Percentiles rank a stretch among this genome's conserved stretches.
These are phyloP conservation scores for Tipula lateralis DNA, from an alignment of 2,888 invertebrate species.

Conservation along the genomic window DNA sequence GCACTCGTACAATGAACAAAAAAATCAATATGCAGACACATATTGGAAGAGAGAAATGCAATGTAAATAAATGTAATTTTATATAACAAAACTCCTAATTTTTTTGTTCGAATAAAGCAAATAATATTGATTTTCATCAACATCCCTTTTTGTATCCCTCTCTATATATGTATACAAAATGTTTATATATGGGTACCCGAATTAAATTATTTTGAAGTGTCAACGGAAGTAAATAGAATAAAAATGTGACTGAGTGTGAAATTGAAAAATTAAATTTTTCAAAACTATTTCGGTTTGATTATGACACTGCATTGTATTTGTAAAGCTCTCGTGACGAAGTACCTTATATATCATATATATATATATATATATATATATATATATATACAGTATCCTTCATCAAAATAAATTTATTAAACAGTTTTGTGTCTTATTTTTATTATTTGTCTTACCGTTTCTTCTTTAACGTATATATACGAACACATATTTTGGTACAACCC, in stretches of 20 bases:
- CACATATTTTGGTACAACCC: neutral
- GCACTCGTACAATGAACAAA: neutral
- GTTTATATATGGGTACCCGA: neutral
- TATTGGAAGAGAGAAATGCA: neutral
- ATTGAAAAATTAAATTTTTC: neutral
- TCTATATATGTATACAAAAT: neutral
- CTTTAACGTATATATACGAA: neutral
- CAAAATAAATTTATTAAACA: neutral
- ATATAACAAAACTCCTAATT: neutral
- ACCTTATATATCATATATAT: neutral
- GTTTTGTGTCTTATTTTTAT: neutral
- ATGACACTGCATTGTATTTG: neutral
- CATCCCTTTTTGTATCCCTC: neutral
- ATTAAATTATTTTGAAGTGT: neutral
- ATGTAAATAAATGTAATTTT: conserved; percentile 19
- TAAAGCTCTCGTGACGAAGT: neutral
- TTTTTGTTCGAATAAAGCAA: neutral
- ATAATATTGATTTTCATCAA: neutral
- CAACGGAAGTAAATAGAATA: conserved; percentile 24
- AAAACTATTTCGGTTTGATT: neutral
- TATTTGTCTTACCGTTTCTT: neutral
- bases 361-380: neutral
- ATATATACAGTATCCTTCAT: neutral
- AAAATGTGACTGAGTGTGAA: conserved; percentile 3
- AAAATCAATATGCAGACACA: neutral